A percentile compares a stretch with the other conserved stretches of the same genome.
phyloP scores from a whole-genome alignment of 2,113 vertebrate genomes.

The Pseudopipra pipra region DNA sequence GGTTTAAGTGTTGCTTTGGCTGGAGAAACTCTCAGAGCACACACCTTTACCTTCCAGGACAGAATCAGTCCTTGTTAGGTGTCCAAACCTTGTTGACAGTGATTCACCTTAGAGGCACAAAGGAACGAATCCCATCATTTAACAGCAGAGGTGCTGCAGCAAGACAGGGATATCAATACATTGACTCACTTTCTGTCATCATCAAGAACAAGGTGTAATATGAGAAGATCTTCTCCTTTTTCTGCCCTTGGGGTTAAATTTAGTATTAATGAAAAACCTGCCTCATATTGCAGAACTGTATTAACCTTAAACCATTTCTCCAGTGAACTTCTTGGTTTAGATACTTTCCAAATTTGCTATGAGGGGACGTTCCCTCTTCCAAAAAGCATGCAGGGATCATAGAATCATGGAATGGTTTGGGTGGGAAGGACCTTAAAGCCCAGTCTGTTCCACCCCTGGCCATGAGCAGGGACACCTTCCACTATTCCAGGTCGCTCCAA shows the following conservation, averaged over 20 bases:
- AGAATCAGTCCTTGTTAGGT: background rate
- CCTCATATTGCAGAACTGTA: background rate
- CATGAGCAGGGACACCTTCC: background rate
- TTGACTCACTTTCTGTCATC: background rate
- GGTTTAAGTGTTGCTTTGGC: background rate
- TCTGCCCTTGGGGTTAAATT: background rate
- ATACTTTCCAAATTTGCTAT: background rate
- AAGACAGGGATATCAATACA: background rate
- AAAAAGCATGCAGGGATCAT: background rate
- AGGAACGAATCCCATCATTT: background rate
- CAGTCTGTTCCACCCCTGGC: background rate
- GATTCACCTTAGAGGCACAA: background rate
- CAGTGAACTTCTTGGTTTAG: background rate
- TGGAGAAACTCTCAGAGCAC: background rate
- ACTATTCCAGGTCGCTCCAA: background rate
- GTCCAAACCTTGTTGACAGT: background rate
- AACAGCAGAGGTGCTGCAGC: background rate
- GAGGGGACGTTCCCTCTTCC: background rate
- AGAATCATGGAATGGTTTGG: background rate
- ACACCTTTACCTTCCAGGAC: background rate
- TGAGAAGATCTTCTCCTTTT: background rate
- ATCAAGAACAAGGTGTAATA: background rate
- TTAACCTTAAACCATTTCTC: background rate
- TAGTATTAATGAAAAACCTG: background rate
- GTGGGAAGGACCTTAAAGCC: background rate